Base-by-base conservation (phyloP, 2,888 invertebrate genomes). In the Monochamus alternatus region DNA sequence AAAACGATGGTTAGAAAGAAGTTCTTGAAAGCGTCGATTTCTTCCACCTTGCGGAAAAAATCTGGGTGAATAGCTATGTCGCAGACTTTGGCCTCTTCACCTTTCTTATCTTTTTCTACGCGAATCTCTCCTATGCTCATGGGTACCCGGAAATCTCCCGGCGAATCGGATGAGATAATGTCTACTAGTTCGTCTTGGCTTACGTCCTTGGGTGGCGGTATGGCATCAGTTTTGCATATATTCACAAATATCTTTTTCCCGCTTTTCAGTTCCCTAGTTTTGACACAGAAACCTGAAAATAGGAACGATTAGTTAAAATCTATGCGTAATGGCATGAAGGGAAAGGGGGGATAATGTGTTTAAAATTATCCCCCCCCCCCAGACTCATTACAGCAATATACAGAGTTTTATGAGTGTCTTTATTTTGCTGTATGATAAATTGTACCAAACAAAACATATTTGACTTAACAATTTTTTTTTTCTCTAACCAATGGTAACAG, bases 121-220 rank as follows among this genome's bases (percentile, higher is more conserved):
- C 94, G 93, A 4, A 95, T 93, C 85, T 95, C 94, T 0, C 97
- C 97, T 79, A 98, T 94, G 87, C 97, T 97, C 95, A 98, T 95
- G 0, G 97, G 97, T 62, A 98, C 93, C 78, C 94, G 90, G 88
- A 93, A 97, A 64, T 92, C 92, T 3, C 93, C 91, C 0, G 94
- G 93, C 66, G 91, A 90, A 67, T 94, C 93, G 0, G 94, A 93
- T 77, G 91, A 91, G 32, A 96, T 88, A 72, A 96, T 92, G 75
- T 91, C 90, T 80, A 93, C 90, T 1, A 96, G 90, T 83, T 95
- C 94, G 72, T 93, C 92, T 86, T 93, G 93, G 1, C 92, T 91
- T 58, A 96, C 92, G 83, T 96, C 93, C 82, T 90, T 1, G 94
- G 95, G 74, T 10, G 95, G 93, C 9, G 95, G 95, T 81, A 96